Evolutionary conservation across 2,113 vertebrate genomes (phyloP).

Genomic region (Heliornis fulica): DNA sequence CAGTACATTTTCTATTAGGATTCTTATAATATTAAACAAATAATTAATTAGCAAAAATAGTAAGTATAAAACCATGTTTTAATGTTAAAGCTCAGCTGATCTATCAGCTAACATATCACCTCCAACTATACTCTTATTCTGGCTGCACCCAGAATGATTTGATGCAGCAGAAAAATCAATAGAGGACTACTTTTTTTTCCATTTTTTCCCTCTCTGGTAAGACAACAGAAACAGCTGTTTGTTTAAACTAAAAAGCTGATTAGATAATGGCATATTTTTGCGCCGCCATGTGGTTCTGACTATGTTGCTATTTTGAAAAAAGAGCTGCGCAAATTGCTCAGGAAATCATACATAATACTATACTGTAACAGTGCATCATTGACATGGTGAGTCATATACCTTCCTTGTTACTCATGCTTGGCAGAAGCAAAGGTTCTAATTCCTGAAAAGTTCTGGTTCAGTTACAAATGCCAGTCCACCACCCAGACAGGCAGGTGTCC

Average conservation of each 20-base stretch:
- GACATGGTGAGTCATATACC: not conserved
- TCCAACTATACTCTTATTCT: not conserved
- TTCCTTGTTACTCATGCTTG: not conserved
- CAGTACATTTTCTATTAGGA: not conserved
- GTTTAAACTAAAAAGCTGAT: not conserved
- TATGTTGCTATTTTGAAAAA: not conserved
- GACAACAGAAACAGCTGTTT: not conserved
- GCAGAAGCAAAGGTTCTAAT: not conserved
- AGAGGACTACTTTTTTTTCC: not conserved
- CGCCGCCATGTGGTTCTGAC: not conserved
- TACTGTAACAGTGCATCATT: not conserved
- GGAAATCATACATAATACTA: not conserved
- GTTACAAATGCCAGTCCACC: not conserved
- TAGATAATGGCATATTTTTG: not conserved
- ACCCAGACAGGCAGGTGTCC: not conserved
- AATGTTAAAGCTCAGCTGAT: not conserved
- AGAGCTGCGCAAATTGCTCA: not conserved
- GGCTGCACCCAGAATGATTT: not conserved
- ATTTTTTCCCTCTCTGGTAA: not conserved
- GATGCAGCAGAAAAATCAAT: not conserved
- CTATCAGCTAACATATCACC: not conserved
- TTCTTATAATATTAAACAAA: not conserved
- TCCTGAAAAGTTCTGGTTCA: not conserved
- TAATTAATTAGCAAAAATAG: not conserved
- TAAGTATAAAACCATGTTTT: not conserved